A percentile compares a stretch with the other conserved stretches of the same genome.
These are phyloP conservation scores for Eublepharis macularius DNA, from an alignment of 2,113 vertebrate species.

Conservation along the genomic window DNA sequence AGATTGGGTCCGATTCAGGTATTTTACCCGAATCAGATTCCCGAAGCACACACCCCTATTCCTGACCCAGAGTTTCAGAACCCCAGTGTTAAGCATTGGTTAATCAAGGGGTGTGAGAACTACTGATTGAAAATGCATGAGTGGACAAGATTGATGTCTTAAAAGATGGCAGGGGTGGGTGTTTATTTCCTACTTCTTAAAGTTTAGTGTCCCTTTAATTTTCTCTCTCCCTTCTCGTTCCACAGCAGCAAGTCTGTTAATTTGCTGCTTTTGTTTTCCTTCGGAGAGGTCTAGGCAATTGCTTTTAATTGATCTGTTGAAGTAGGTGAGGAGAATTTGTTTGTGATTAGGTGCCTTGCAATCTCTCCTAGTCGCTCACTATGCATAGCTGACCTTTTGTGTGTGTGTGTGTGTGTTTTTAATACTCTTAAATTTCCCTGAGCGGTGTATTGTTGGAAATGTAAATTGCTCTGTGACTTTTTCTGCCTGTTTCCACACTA, in stretches of 20 bases:
- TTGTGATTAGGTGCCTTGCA: slow-evolving; percentile 3
- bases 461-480: not conserved
- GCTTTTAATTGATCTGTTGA: not conserved
- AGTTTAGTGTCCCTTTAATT: not conserved
- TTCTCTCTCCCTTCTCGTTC: not conserved
- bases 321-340: not conserved
- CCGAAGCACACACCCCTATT: too few relatives aligned
- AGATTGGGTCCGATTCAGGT: too few relatives aligned
- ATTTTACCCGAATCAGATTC: too few relatives aligned
- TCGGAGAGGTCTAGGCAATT: not conserved
- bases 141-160: too few relatives aligned
- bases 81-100: too few relatives aligned
- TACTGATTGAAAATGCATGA: not conserved
- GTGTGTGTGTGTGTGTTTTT: not conserved
- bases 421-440: slow-evolving; percentile 29
- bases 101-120: not conserved
- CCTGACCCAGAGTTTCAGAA: too few relatives aligned
- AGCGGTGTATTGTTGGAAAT: fast-evolving
- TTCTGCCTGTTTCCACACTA: not conserved
- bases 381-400: slow-evolving; percentile 8
- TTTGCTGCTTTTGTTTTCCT: slow-evolving; percentile 9
- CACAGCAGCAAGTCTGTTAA: not conserved
- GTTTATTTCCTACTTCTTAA: not conserved
- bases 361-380: not conserved
- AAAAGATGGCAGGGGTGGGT: too few relatives aligned